Evolutionary conservation across 2,113 vertebrate species (phyloP).

Genomic region (Fregata magnificens): DNA sequence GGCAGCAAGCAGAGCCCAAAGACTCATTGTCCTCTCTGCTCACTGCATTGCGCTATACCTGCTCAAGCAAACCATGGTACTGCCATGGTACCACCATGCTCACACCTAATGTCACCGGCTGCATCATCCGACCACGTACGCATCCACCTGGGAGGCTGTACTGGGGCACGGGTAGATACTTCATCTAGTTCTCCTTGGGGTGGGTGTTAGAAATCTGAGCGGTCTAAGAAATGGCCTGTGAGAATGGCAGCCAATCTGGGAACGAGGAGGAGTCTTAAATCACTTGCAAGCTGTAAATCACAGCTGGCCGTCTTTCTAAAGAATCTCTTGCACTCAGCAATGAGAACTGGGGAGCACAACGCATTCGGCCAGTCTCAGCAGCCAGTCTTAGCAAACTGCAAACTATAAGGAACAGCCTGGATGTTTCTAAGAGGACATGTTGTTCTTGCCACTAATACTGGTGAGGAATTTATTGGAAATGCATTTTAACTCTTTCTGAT

Average conservation of each 20-base stretch:
- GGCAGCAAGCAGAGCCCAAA: background rate
- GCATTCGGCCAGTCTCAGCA: background rate
- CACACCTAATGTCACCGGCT: fast-evolving
- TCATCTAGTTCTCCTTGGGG: background rate
- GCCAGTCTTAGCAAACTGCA: background rate
- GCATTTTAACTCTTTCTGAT: background rate
- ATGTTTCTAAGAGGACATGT: background rate
- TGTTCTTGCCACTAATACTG: background rate
- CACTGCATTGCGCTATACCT: fast-evolving
- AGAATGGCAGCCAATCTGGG: background rate
- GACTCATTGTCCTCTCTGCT: fast-evolving
- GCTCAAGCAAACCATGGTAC: background rate
- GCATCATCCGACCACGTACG: fast-evolving
- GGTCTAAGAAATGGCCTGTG: background rate
- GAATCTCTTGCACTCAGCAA: background rate
- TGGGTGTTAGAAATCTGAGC: background rate
- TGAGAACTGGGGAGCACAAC: background rate
- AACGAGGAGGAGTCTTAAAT: background rate
- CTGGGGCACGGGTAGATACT: background rate
- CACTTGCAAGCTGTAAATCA: background rate
- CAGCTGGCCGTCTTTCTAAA: background rate
- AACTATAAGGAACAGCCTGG: background rate
- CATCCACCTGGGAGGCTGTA: background rate
- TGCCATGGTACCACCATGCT: fast-evolving
- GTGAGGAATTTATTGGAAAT: background rate